A percentile compares a stretch with the other conserved stretches of the same genome.
phyloP scores from a whole-genome alignment of 2,797 vertebrate genomes.

The Pyrocephalus nanus region DNA sequence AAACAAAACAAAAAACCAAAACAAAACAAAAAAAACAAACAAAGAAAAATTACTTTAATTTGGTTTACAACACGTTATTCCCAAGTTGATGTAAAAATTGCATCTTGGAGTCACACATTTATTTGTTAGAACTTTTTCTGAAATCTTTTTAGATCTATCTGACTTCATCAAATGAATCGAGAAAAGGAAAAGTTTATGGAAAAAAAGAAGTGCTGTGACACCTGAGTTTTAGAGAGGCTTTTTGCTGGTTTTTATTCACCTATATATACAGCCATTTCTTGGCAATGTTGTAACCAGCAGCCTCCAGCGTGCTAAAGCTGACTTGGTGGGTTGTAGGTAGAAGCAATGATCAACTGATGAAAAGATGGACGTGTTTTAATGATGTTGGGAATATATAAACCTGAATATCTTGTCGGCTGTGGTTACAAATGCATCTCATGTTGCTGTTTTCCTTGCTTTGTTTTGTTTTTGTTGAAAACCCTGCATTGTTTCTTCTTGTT shows the following conservation, averaged over 20 bases:
- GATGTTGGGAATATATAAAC: constrained; percentile 33
- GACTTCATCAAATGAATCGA: background rate
- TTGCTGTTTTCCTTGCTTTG: constrained; percentile 6
- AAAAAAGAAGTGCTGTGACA: background rate
- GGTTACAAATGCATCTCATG: constrained; percentile 19
- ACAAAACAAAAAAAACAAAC: too few species aligned
- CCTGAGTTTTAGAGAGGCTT: background rate
- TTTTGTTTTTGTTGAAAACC: background rate
- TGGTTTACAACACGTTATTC: background rate
- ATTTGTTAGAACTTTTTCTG: background rate
- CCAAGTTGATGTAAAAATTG: background rate
- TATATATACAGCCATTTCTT: background rate
- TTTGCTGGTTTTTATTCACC: background rate
- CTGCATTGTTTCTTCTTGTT: constrained; percentile 68
- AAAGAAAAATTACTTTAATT: background rate
- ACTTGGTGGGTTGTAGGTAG: background rate
- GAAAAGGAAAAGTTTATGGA: background rate
- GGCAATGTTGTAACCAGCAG: background rate
- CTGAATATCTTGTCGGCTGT: background rate
- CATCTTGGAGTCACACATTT: background rate
- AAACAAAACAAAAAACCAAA: too few species aligned
- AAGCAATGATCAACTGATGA: constrained; percentile 32
- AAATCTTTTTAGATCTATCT: background rate
- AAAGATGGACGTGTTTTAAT: constrained; percentile 70
- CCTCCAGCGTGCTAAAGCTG: background rate